These are phyloP conservation scores for Sterna hirundo DNA, from an alignment of 2,113 vertebrate species.

Conservation along the genomic window DNA sequence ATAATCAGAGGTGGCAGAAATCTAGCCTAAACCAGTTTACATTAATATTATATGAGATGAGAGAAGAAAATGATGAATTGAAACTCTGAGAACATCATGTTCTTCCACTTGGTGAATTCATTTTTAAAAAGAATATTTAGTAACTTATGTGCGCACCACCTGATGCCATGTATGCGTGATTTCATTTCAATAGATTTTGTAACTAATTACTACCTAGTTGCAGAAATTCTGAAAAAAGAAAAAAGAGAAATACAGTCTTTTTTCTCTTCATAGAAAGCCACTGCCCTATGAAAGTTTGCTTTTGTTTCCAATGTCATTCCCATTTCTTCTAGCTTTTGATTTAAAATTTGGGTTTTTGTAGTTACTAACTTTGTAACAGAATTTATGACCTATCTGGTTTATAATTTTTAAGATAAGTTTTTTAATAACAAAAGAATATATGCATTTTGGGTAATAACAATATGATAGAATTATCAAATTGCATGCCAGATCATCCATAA, in stretches of 20 bases:
- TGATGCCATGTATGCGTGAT: background rate
- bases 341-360: background rate
- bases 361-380: background rate
- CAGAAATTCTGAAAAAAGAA: background rate
- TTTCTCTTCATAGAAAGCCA: background rate
- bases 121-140: background rate
- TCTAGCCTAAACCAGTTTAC: background rate
- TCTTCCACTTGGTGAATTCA: background rate
- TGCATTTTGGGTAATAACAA: background rate
- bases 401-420: background rate
- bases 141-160: background rate
- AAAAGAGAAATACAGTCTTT: background rate
- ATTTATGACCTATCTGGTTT: background rate
- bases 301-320: background rate
- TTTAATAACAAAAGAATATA: background rate
- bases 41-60: background rate
- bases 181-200: background rate
- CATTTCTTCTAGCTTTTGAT: background rate
- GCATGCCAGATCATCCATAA: background rate
- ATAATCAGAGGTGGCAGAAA: background rate
- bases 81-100: background rate
- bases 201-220: background rate
- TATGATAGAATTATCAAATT: background rate
- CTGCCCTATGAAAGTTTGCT: background rate
- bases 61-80: background rate